Conservation (phyloP, 2,113 vertebrate species). For the Malurus cyaneus region DNA sequence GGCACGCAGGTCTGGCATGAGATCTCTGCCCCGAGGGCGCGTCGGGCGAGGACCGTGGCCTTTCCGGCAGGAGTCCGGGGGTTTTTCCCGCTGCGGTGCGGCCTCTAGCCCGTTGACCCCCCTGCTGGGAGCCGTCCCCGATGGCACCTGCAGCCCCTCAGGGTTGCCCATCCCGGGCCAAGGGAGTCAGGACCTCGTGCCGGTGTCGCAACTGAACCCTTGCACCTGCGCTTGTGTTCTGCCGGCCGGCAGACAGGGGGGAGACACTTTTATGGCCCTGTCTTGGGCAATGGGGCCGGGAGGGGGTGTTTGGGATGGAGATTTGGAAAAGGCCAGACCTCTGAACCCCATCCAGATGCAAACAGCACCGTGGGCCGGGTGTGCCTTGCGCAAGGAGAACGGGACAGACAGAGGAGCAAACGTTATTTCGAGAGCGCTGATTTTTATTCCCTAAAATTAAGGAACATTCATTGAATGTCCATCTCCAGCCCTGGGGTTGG, state of each 20-base stretch:
- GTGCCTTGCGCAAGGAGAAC: not conserved
- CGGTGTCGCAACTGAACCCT: slow-evolving; percentile 42
- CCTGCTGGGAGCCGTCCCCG: no score
- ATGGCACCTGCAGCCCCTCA: not conserved
- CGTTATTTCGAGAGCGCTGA: not conserved
- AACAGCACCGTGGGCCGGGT: not conserved
- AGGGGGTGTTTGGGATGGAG: not conserved
- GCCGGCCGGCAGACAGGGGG: not conserved
- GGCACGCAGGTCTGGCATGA: no score
- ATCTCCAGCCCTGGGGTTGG: not conserved
- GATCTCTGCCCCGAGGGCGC: no score
- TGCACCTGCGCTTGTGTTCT: slow-evolving; percentile 3
- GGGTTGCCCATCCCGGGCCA: not conserved
- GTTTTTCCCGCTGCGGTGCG: not conserved
- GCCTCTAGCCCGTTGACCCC: fast-evolving
- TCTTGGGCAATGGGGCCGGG: slow-evolving; percentile 19
- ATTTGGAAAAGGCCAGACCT: not conserved
- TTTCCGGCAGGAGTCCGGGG: not conserved
- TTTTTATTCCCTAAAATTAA: not conserved
- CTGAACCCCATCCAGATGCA: not conserved
- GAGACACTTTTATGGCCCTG: not conserved
- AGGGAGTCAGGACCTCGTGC: slow-evolving; percentile 1
- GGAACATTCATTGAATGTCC: not conserved
- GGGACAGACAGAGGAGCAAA: not conserved
- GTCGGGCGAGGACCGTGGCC: no score